Evolutionary conservation across 2,113 vertebrate species (phyloP).

Genomic region (Dromaius novaehollandiae): DNA sequence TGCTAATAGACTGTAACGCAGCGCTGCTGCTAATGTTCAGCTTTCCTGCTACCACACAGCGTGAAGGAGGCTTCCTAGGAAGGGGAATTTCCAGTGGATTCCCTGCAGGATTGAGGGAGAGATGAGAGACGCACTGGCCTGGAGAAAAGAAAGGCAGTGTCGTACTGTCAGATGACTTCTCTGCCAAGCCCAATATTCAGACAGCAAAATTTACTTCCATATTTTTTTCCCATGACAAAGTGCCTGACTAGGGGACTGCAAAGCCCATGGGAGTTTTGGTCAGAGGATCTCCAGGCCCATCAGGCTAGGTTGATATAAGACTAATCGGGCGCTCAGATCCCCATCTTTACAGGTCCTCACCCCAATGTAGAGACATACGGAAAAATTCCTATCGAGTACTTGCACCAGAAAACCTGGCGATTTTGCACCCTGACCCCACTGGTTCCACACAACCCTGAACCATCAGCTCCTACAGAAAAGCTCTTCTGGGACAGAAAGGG

Average conservation of each 20-base stretch:
- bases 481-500: not conserved
- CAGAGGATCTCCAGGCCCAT: not conserved
- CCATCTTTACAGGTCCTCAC: not conserved
- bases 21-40: not conserved
- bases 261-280: not conserved
- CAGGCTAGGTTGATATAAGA: not conserved
- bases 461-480: rapidly evolving
- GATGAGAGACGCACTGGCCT: not conserved
- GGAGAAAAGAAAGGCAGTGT: not conserved
- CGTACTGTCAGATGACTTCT: not conserved
- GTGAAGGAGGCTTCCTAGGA: not conserved
- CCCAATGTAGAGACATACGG: not conserved
- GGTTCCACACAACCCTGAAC: not conserved
- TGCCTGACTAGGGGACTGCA: not conserved
- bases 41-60: not conserved
- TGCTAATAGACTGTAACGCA: not conserved
- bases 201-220: not conserved
- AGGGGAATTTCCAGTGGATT: not conserved
- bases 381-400: not conserved
- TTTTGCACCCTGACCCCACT: not conserved
- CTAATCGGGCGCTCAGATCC: not conserved
- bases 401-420: not conserved
- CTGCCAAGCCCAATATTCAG: not conserved
- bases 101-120: not conserved
- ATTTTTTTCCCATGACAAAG: not conserved